Conservation (phyloP, 1,140 invertebrate species). For the Drosophila carrolli region DNA sequence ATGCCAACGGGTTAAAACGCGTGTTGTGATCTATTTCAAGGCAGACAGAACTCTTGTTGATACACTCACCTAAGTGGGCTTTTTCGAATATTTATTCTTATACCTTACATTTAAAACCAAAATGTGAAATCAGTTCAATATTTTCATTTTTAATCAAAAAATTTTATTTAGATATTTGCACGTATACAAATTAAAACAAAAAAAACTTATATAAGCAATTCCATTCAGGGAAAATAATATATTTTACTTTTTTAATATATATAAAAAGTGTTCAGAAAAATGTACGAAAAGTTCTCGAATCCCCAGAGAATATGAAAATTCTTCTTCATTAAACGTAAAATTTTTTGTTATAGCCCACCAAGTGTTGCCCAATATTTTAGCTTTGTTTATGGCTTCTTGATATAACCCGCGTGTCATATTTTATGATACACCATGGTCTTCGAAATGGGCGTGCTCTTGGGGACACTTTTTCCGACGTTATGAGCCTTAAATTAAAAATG, state of each 20-base stretch:
- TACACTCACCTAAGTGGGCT: slow-evolving; percentile 12
- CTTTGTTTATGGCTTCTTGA: slow-evolving; percentile 73
- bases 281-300: background rate
- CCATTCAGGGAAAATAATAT: no score
- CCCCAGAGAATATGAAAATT: background rate
- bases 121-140: no score
- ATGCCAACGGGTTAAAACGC: slow-evolving; percentile 77
- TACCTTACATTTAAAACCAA: no score
- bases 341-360: slow-evolving; percentile 48
- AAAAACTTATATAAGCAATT: no score
- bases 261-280: background rate
- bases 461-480: slow-evolving; percentile 23
- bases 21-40: slow-evolving; percentile 66
- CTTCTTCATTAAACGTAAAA: slow-evolving; percentile 14
- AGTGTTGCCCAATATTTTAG: slow-evolving; percentile 72
- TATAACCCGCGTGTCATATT: slow-evolving; percentile 76
- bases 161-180: no score
- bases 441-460: slow-evolving; percentile 37
- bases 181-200: no score
- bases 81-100: background rate
- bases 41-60: slow-evolving; percentile 11
- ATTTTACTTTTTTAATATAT: background rate
- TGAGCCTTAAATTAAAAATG: slow-evolving; percentile 55
- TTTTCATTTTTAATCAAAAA: background rate
- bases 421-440: slow-evolving; percentile 42